A percentile compares a stretch with the other conserved stretches of the same genome.
Evolutionary conservation across 2,888 invertebrate genomes (phyloP).

Genomic region (Germaria angustata): DNA sequence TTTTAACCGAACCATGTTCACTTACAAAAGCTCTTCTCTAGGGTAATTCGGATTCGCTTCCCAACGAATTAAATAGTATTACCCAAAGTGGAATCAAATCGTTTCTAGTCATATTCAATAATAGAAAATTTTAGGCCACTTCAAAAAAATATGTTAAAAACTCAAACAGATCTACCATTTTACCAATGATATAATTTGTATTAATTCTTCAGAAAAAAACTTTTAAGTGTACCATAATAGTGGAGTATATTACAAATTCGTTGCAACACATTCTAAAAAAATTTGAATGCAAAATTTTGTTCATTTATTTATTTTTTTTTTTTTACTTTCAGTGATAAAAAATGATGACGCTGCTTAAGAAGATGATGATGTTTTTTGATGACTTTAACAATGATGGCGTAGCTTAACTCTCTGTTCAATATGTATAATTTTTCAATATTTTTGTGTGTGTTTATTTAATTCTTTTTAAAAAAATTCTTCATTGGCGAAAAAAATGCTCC

Average conservation of each 20-base stretch:
- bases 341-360: slow-evolving; percentile 62
- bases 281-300: background rate
- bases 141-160: too few relatives aligned
- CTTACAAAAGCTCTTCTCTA: too few relatives aligned
- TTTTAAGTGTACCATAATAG: too few relatives aligned
- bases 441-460: slow-evolving; percentile 33
- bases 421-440: slow-evolving; percentile 60
- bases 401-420: slow-evolving; percentile 52
- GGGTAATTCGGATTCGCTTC: too few relatives aligned
- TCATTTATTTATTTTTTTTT: background rate
- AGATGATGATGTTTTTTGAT: slow-evolving; percentile 65
- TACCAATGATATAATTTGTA: too few relatives aligned
- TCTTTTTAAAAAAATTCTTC: slow-evolving; percentile 66
- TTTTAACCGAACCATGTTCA: too few relatives aligned
- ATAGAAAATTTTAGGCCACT: too few relatives aligned
- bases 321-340: slow-evolving; percentile 41
- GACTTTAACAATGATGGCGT: slow-evolving; percentile 61
- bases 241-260: background rate
- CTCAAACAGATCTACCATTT: too few relatives aligned
- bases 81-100: too few relatives aligned
- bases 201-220: too few relatives aligned
- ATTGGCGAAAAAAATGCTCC: slow-evolving; percentile 70
- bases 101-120: too few relatives aligned
- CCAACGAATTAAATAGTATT: too few relatives aligned
- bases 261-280: background rate